Conservation (phyloP, 2,113 vertebrate species). For the Hyperoodon ampullatus region DNA sequence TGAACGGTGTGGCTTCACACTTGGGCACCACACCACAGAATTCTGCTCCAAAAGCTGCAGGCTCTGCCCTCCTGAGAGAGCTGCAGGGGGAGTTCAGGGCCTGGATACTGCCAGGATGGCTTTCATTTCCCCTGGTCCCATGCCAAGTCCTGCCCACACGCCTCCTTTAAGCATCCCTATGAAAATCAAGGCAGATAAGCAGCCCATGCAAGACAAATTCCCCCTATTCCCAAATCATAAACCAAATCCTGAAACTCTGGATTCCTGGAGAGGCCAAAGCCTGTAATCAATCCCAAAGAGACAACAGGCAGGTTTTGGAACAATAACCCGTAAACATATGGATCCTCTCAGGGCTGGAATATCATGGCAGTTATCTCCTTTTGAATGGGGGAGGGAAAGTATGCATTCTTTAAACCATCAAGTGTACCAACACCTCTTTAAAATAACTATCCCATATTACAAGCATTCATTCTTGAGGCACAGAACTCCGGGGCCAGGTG, state of each 20-base stretch:
- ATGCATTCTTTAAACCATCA: not conserved
- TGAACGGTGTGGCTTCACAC: not conserved
- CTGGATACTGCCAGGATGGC: not conserved
- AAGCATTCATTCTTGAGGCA: not conserved
- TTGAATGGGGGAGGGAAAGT: not conserved
- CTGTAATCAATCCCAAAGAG: constrained; percentile 42
- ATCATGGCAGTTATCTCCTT: not conserved
- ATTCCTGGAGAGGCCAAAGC: constrained; percentile 44
- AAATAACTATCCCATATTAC: not conserved
- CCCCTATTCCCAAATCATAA: not conserved
- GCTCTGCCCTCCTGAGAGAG: not conserved
- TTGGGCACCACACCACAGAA: not conserved
- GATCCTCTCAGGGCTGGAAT: constrained; percentile 45
- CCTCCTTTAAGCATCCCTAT: constrained; percentile 24
- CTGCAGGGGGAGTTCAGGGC: not conserved
- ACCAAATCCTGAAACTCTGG: constrained; percentile 32
- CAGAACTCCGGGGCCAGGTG: not conserved
- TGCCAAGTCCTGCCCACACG: not conserved
- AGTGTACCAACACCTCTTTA: constrained; percentile 35
- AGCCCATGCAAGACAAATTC: constrained; percentile 52
- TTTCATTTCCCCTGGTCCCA: not conserved
- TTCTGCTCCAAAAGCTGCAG: not conserved
- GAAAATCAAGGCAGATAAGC: constrained; percentile 48
- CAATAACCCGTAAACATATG: constrained; percentile 50
- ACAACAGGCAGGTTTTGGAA: constrained; percentile 45